phyloP scores from a whole-genome alignment of 1,140 invertebrate genomes.

The Periplaneta americana region DNA sequence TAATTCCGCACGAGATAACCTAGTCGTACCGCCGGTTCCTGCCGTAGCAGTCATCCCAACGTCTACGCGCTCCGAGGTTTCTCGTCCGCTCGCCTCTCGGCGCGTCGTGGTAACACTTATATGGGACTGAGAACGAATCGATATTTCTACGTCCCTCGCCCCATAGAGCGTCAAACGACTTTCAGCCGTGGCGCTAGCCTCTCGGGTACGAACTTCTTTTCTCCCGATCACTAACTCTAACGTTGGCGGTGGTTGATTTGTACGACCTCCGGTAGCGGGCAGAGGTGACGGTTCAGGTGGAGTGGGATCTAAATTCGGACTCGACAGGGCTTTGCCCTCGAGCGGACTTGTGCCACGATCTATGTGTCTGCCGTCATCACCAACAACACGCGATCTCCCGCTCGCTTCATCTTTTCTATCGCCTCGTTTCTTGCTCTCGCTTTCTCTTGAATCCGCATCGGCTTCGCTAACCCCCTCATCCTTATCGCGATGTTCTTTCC shows the following conservation, averaged over 20 bases:
- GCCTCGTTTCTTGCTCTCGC: constrained; percentile 1
- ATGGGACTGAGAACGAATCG: constrained; percentile 44
- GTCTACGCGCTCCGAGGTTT: constrained; percentile 40
- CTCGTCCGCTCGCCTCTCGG: constrained; percentile 34
- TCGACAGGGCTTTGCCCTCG: constrained; percentile 28
- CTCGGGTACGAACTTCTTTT: constrained; percentile 43
- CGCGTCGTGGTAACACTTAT: constrained; percentile 41
- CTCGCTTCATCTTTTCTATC: not conserved
- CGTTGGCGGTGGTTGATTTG: constrained; percentile 29
- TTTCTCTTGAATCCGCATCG: not conserved
- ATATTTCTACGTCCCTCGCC: constrained; percentile 43
- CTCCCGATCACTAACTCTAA: constrained; percentile 44
- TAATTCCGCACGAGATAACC: not conserved
- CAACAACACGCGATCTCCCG: not conserved
- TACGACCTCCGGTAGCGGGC: constrained; percentile 14
- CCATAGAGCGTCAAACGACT: constrained; percentile 42
- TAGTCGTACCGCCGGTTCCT: constrained; percentile 23
- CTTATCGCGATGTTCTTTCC: constrained; percentile 4
- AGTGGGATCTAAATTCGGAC: constrained; percentile 21
- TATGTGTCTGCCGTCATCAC: constrained; percentile 16
- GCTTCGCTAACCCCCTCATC: constrained; percentile 4
- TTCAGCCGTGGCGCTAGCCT: constrained; percentile 43
- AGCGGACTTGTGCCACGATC: constrained; percentile 40
- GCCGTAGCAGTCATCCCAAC: constrained; percentile 36
- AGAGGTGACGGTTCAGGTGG: constrained; percentile 10